phyloP scores from a whole-genome alignment of 2,113 vertebrate genomes.

The Trichechus manatus region DNA sequence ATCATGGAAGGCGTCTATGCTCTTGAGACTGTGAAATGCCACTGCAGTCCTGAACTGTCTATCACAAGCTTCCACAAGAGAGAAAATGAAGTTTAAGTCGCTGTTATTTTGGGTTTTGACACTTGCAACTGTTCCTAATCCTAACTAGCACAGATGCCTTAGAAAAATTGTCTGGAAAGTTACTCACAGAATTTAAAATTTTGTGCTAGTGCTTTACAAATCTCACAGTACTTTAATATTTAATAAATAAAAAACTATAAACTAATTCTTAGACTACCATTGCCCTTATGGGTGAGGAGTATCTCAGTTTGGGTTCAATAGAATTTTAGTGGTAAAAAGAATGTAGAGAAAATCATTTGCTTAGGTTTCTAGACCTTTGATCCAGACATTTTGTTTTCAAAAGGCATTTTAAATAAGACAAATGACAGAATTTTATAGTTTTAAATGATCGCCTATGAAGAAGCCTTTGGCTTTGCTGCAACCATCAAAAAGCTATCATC shows the following conservation, averaged over 20 bases:
- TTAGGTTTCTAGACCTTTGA: slow-evolving; percentile 48
- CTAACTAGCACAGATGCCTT: slow-evolving; percentile 32
- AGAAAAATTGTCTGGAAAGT: slow-evolving; percentile 21
- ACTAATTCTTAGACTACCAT: not conserved
- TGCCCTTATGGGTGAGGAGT: not conserved
- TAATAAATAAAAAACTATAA: slow-evolving; percentile 44
- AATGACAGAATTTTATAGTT: slow-evolving; percentile 37
- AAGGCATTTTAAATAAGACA: slow-evolving; percentile 30
- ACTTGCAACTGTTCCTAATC: not conserved
- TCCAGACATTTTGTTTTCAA: slow-evolving; percentile 32
- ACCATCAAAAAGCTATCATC: not conserved
- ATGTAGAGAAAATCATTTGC: slow-evolving; percentile 20
- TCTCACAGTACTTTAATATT: slow-evolving; percentile 59
- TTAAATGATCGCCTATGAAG: not conserved
- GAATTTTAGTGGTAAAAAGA: slow-evolving; percentile 46
- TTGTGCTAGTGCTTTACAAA: not conserved
- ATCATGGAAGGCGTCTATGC: not conserved
- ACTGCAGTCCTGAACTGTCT: not conserved
- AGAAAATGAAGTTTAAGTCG: not conserved
- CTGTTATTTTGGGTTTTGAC: slow-evolving; percentile 14
- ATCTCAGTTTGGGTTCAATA: slow-evolving; percentile 26
- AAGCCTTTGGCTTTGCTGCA: not conserved
- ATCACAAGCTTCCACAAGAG: not conserved
- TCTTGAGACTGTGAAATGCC: not conserved
- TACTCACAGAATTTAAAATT: not conserved